Conservation (phyloP, 1,140 invertebrate genomes). For the Meloidogyne floridensis region DNA sequence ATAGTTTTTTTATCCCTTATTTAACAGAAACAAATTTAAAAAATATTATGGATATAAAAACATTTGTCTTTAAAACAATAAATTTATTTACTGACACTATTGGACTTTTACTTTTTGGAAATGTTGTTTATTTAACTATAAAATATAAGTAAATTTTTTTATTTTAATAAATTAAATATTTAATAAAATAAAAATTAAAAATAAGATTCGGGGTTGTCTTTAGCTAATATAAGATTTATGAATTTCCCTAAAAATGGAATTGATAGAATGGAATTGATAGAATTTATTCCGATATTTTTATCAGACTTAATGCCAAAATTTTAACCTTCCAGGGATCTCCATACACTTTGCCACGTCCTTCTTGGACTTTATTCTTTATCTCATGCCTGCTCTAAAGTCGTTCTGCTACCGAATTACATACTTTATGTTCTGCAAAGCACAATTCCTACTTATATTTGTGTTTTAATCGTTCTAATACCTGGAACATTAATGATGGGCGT, state of each 20-base stretch:
- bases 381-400: background rate
- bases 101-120: background rate
- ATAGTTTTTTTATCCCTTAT: background rate
- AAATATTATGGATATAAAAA: background rate
- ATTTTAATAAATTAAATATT: no score
- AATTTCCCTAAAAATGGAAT: no score
- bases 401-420: background rate
- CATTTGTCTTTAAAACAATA: conserved; percentile 1
- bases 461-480: background rate
- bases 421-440: background rate
- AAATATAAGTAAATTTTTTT: background rate
- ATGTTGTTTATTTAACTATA: background rate
- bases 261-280: no score
- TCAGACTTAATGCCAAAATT: no score
- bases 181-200: no score
- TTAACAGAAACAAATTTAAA: background rate
- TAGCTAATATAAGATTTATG: no score
- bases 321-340: background rate
- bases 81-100: background rate
- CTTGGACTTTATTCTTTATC: background rate
- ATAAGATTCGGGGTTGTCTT: no score
- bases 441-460: background rate
- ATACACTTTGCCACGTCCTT: background rate
- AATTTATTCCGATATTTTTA: no score
- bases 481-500: background rate